These are phyloP conservation scores for Orgyia antiqua DNA, from an alignment of 2,888 invertebrate species.

Conservation along the genomic window DNA sequence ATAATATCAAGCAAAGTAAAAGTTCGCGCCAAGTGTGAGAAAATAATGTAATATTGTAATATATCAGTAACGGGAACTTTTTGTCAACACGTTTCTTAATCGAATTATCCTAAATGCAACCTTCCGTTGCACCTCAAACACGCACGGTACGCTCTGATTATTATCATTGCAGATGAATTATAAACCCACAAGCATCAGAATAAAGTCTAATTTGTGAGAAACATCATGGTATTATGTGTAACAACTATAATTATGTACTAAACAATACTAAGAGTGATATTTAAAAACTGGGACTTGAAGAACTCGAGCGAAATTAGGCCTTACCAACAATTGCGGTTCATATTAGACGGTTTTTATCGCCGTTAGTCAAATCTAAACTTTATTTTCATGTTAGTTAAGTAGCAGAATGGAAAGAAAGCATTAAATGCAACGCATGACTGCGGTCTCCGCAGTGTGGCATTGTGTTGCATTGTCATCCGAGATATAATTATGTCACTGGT, in stretches of 20 bases:
- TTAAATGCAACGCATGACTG: conserved; percentile 32
- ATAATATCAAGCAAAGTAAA: no score
- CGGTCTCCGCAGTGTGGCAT: conserved; percentile 53
- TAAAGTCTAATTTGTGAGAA: conserved; percentile 18
- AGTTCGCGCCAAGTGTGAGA: no score
- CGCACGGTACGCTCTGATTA: conserved; percentile 43
- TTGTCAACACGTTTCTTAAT: conserved; percentile 26
- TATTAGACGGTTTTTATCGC: conserved; percentile 15
- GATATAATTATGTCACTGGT: conserved; percentile 52
- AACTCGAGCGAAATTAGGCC: conserved; percentile 36
- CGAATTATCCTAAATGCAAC: conserved; percentile 33
- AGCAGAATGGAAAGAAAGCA: conserved; percentile 13
- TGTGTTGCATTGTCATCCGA: conserved; percentile 51
- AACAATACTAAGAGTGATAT: conserved; percentile 38
- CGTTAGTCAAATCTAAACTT: conserved; percentile 20
- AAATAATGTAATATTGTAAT: no score
- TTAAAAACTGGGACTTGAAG: conserved; percentile 42
- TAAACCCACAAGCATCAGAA: conserved; percentile 9
- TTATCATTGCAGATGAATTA: conserved; percentile 15
- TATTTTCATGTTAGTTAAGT: conserved; percentile 16
- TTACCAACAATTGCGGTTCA: conserved; percentile 34
- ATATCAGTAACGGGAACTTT: conserved; percentile 20
- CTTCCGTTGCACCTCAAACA: conserved; percentile 41
- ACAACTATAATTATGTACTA: conserved; percentile 33
- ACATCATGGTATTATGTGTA: conserved; percentile 24